Base-by-base conservation (phyloP, 1,140 invertebrate genomes). In the Meloidogyne exigua region DNA sequence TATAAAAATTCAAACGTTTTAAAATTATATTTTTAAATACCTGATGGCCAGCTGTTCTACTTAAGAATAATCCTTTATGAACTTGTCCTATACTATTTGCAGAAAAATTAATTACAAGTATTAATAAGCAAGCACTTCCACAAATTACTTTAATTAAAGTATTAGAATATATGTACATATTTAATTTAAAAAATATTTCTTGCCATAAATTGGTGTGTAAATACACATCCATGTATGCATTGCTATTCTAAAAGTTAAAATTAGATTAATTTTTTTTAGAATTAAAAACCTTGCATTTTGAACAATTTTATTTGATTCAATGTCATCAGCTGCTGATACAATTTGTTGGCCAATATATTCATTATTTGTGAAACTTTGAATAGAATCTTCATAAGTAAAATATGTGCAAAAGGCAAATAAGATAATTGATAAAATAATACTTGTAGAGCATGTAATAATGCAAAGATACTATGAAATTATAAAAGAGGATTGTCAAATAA, bases 181-280 rank as follows among this genome's bases (percentile, higher is more conserved):
- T 32, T 71, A 44, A 42, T 62, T 15, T 36, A 44, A 28, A n/a
- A 39, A 3, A 18, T 62, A 25, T 66, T 36, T 73, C 57, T 73
- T 77, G 81, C 84, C 83, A 65, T 86, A 78, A 42, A 85, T 73
- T 9, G 85, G 84, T 10, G 76, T 74, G 57, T 86, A 80, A 62
- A 85, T 76, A 77, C 87, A 81, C n/a, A 85, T 78, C 32, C 86
- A 75, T 68, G 76, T 80, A 69, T 85, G 87, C 85, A 85, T 86
- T 9, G 84, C 85, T 21, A 85, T 79, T 49, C 74, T 70, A 36
- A n/a, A 32, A 39, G 12, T 15, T 36, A 26, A 66, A 42, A 67
- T 4, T 13, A 28, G 12, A 57, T 32, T 7, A 25, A 36, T 23
- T 65, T 23, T 15, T 26, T 5, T 72, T 72, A 12, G 13, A 72